A percentile compares a stretch with the other conserved stretches of the same genome.
Conservation (phyloP, 2,797 vertebrate genomes). For the Selene dorsalis region DNA sequence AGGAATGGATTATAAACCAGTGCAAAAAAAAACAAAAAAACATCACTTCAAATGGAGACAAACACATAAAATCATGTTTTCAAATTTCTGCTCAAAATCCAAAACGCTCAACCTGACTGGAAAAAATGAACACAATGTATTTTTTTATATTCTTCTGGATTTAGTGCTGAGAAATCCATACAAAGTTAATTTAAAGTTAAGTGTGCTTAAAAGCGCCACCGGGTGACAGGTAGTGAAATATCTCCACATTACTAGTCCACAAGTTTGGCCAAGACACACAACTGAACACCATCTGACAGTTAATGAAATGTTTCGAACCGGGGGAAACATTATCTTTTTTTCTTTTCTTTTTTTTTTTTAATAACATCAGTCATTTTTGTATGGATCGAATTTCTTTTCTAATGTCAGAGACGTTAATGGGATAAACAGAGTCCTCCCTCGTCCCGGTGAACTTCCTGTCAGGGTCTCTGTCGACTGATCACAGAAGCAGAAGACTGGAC, state of each 20-base stretch:
- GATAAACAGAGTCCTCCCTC: conserved; percentile 35
- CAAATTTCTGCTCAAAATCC: conserved; percentile 18
- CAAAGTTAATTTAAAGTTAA: conserved; percentile 61
- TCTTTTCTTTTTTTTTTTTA: conserved; percentile 8
- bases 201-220: conserved; percentile 77
- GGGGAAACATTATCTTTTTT: conserved; percentile 12
- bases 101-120: conserved; percentile 35
- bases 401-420: conserved; percentile 28
- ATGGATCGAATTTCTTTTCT: conserved; percentile 46
- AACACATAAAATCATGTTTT: conserved; percentile 32
- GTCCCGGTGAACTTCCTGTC: conserved; percentile 37
- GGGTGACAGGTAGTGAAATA: conserved; percentile 53
- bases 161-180: conserved; percentile 54
- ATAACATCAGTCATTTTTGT: conserved; percentile 38
- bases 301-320: conserved; percentile 60
- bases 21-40: conserved; percentile 43
- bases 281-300: conserved; percentile 42
- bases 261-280: conserved; percentile 43
- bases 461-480: background rate
- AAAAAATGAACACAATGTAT: conserved; percentile 49
- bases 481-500: conserved; percentile 9
- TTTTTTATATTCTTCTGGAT: conserved; percentile 56
- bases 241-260: conserved; percentile 57
- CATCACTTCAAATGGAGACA: conserved; percentile 50
- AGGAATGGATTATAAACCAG: conserved; percentile 73